Base-by-base conservation (phyloP, 30 jellyfish, hydroid and myxozoan genomes). In the Hydra vulgaris region DNA sequence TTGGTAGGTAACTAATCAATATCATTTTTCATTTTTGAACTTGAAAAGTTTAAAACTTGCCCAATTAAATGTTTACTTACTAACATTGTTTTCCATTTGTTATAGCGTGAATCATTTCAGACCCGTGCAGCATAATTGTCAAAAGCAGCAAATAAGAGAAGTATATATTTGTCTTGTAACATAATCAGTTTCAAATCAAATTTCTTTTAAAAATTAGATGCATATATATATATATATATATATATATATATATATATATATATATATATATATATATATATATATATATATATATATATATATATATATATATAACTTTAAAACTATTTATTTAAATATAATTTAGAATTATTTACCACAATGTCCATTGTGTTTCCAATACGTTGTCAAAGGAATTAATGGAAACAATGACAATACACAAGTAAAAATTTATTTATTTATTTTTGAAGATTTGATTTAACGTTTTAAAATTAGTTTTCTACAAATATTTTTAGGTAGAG, bases 1-100 rank as follows among this genome's bases (percentile, higher is more conserved):
- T 75, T 75, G 83, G 83, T 75, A 75, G 5, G 83, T 75, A 25
- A 0, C 7, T 73, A n/a, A n/a, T n/a, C n/a, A n/a, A n/a, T n/a
- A n/a, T n/a, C n/a, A n/a, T n/a, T n/a, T n/a, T n/a, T n/a, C n/a
- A n/a, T n/a, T n/a, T n/a, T n/a, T n/a, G n/a, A n/a, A n/a, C n/a
- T n/a, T n/a, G n/a, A n/a, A n/a, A n/a, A n/a, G n/a, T n/a, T n/a
- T n/a, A n/a, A n/a, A n/a, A n/a, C n/a, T n/a, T n/a, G n/a, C n/a
- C n/a, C n/a, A n/a, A n/a, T n/a, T n/a, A n/a, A n/a, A n/a, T n/a
- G n/a, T n/a, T n/a, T n/a, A n/a, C n/a, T n/a, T 17, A 54, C 20
- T 3, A 15, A 7, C 61, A 3, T 3, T 40, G 61, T 40, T 40
- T 40, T 5, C 5, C 5, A 3, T 40, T 40, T 40, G 61, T 40